Conservation (phyloP, 2,113 vertebrate species). For the Psophia crepitans region DNA sequence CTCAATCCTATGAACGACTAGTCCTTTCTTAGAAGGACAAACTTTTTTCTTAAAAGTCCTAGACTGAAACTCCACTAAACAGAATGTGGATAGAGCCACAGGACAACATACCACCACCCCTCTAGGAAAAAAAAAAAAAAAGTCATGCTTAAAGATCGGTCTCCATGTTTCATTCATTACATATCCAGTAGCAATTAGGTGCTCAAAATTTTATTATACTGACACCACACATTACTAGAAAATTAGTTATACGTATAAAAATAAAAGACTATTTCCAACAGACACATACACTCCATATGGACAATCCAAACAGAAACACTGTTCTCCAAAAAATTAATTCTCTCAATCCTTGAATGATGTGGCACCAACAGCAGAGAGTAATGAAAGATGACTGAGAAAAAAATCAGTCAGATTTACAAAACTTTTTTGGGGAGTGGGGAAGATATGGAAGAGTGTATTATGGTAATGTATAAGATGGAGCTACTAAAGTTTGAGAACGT, state of each 20-base stretch:
- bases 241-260: neutral
- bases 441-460: neutral
- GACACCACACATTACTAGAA: neutral
- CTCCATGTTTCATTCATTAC: neutral
- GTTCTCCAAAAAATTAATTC: neutral
- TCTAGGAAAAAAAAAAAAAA: neutral
- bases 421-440: accelerated
- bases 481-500: neutral
- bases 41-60: neutral
- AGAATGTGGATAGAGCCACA: neutral
- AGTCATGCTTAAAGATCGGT: neutral
- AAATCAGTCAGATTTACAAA: neutral
- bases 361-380: neutral
- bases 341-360: neutral
- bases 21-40: neutral
- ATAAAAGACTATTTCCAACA: neutral
- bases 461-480: accelerated
- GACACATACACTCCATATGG: neutral
- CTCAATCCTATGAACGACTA: neutral
- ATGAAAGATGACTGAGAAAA: neutral
- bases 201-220: neutral
- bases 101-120: neutral
- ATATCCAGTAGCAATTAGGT: neutral
- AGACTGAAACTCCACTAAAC: neutral
- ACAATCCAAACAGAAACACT: neutral